Evolutionary conservation across 1,140 invertebrate genomes (phyloP).

Genomic region (Chionoecetes opilio): DNA sequence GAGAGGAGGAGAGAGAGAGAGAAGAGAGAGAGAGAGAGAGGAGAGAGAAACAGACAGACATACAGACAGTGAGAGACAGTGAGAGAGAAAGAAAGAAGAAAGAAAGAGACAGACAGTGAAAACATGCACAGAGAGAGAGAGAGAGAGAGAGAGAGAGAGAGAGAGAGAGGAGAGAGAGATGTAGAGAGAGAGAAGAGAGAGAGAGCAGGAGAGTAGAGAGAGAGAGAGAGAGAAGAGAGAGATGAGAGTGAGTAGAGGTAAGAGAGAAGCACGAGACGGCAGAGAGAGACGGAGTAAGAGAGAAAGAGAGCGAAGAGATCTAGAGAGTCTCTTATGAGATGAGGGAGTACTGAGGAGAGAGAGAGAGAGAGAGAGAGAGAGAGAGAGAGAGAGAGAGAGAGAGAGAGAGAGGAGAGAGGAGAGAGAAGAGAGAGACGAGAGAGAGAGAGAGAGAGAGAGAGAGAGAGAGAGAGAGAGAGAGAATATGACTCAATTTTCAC

Average conservation of each 20-base stretch:
- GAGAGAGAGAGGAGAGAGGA: not conserved
- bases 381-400: not conserved
- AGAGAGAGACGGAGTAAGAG: not conserved
- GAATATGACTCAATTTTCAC: conserved; percentile 1
- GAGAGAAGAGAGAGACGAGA: not conserved
- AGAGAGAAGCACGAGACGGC: no score
- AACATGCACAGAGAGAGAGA: no score
- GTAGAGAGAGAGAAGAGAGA: not conserved
- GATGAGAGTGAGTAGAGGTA: not conserved
- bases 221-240: not conserved
- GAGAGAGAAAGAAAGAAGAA: not conserved
- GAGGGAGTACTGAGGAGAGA: no score
- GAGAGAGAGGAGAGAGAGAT: conserved; percentile 16
- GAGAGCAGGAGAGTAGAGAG: not conserved
- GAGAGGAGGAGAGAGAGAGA: not conserved
- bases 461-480: conserved; percentile 16
- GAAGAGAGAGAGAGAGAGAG: not conserved
- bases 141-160: not conserved
- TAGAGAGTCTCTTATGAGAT: no score
- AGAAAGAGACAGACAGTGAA: no score
- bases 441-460: conserved; percentile 20
- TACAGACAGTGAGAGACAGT: not conserved
- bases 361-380: no score
- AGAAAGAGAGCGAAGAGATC: not conserved
- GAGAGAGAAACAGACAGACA: not conserved